These are phyloP conservation scores for Lottia gigantea DNA, from an alignment of 2,888 invertebrate genomes.

Conservation along the genomic window DNA sequence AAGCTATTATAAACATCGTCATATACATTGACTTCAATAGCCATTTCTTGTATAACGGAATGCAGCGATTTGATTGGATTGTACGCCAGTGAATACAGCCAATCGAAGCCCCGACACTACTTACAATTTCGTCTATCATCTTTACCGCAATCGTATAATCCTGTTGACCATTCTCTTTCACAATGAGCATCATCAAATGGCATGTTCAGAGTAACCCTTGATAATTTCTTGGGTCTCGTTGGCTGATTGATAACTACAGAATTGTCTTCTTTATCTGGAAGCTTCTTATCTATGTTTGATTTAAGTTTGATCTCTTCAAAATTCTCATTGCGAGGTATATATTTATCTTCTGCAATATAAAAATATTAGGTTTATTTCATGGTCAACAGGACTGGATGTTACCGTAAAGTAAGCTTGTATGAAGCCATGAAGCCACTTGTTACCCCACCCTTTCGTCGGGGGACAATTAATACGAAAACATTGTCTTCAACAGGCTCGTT, in stretches of 20 bases:
- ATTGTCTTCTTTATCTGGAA: neutral
- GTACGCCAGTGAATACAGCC: too few relatives aligned
- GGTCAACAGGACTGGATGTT: too few relatives aligned
- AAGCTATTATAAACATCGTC: too few relatives aligned
- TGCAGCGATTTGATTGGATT: too few relatives aligned
- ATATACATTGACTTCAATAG: too few relatives aligned
- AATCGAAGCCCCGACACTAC: too few relatives aligned
- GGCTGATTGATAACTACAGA: neutral
- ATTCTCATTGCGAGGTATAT: neutral
- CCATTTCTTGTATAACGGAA: too few relatives aligned
- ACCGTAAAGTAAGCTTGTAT: too few relatives aligned
- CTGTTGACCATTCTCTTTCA: conserved; percentile 52
- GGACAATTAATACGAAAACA: too few relatives aligned
- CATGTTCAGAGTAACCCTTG: conserved; percentile 35
- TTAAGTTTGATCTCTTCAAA: conserved; percentile 10
- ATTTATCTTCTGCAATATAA: neutral
- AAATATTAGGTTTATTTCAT: neutral
- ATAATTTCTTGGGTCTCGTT: conserved; percentile 21
- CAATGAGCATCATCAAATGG: conserved; percentile 56
- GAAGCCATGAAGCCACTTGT: too few relatives aligned
- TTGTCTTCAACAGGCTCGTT: too few relatives aligned
- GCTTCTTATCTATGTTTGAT: neutral
- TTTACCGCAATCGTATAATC: conserved; percentile 39
- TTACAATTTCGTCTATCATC: conserved; percentile 43
- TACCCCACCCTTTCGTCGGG: too few relatives aligned